Base-by-base conservation (phyloP, 2,888 invertebrate species). In the Scelioninae gen. 1 region DNA sequence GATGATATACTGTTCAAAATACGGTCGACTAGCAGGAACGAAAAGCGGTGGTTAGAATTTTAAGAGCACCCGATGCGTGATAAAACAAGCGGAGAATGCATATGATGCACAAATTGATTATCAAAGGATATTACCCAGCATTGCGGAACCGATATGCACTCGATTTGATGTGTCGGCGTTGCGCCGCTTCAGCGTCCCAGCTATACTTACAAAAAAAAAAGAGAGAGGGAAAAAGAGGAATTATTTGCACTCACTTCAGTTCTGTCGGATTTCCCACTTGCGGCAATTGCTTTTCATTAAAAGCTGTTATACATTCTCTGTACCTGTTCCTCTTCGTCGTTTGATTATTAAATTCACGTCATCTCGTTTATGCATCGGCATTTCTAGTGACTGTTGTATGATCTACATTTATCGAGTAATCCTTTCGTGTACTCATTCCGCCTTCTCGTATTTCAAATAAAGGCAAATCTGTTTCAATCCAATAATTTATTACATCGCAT, bases 221-320 rank as follows among this genome's bases (percentile, higher is more conserved):
- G 23, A 58, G 23, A n/a, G 72, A 84, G 31, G 58, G 43, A 56
- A 31, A 15, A 74, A 13, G 88, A 85, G 87, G 87, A 90, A 91
- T 91, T 90, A 90, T 91, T 90, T 90, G 89, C 88, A 85, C 87
- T 87, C 88, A 85, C 89, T 88, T 88, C 85, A 85, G 83, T 84
- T 87, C 86, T 88, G 88, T 89, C 88, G 90, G 90, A 89, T 90
- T 91, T 90, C 89, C 88, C 89, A 88, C 88, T 89, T 88, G 87
- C 85, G 88, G 87, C 85, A 68, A 77, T 85, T 74, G 83, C 71
- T 85, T 88, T 88, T 89, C 88, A 89, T 89, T 88, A 88, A 89
- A 89, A 89, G 88, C 89, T 85, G 86, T 88, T 80, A 83, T 71
- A 65, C 72, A 71, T 78, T 75, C 75, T 58, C 66, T 69, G 68